A percentile compares a stretch with the other conserved stretches of the same genome.
Conservation (phyloP, 2,888 invertebrate genomes). For the Cenopis cana region DNA sequence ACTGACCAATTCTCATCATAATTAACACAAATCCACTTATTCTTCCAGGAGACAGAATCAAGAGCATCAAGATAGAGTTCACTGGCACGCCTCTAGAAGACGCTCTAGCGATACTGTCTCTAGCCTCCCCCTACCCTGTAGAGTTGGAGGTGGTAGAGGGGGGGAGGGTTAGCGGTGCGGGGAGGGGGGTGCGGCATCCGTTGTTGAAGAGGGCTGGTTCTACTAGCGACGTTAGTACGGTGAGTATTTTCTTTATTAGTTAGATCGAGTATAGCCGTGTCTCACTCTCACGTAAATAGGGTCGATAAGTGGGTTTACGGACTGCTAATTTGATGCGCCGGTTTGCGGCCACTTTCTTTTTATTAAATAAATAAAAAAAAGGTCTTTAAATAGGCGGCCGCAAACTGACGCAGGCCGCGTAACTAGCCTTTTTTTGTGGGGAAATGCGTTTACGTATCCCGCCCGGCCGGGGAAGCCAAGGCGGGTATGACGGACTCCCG, state of each 20-base stretch:
- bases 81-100: slow-evolving; percentile 96
- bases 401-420: no score
- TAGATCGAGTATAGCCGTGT: no score
- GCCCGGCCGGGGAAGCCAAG: no score
- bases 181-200: slow-evolving; percentile 89
- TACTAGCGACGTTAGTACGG: slow-evolving; percentile 90
- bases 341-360: no score
- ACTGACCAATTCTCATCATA: neutral
- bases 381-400: no score
- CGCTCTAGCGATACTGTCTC: slow-evolving; percentile 94
- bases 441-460: no score
- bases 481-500: no score
- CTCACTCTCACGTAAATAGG: no score
- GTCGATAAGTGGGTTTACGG: no score
- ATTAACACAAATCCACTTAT: neutral
- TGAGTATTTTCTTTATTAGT: slow-evolving; percentile 56
- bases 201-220: slow-evolving; percentile 91
- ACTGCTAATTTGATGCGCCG: no score
- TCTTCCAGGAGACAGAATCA: slow-evolving; percentile 92
- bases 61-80: slow-evolving; percentile 94
- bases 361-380: no score
- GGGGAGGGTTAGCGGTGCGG: slow-evolving; percentile 70
- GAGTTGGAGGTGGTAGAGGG: slow-evolving; percentile 89
- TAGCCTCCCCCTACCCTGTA: slow-evolving; percentile 96
- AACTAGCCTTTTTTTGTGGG: no score